Conservation (phyloP, 2,113 vertebrate species). For the Drymodes brunneopygia region DNA sequence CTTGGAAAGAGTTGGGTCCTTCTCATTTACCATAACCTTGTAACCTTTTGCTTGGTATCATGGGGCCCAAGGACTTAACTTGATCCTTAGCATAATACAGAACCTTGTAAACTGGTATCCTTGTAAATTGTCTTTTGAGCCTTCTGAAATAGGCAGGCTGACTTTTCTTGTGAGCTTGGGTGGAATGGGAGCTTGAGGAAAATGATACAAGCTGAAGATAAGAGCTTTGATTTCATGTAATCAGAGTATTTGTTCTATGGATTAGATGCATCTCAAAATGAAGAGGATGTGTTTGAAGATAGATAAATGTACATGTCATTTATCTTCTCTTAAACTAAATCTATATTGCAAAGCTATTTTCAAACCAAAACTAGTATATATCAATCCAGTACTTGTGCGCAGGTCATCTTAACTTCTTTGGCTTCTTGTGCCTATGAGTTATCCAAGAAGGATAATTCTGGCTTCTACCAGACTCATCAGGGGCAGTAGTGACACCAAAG, state of each 20-base stretch:
- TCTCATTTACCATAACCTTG: background rate
- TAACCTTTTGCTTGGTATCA: background rate
- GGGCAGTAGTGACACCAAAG: background rate
- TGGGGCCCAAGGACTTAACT: background rate
- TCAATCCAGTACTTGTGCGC: background rate
- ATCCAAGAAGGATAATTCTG: background rate
- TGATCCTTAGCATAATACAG: background rate
- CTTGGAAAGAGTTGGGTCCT: background rate
- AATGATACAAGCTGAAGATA: conserved; percentile 9
- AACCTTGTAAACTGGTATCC: background rate
- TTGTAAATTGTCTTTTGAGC: background rate
- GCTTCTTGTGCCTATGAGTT: background rate
- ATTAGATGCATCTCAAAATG: background rate
- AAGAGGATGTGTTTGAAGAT: background rate
- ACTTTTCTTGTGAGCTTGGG: background rate
- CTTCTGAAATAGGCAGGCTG: background rate
- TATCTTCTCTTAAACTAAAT: background rate
- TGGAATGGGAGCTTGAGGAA: background rate
- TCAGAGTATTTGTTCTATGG: background rate
- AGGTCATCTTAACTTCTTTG: background rate
- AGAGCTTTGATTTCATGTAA: conserved; percentile 21
- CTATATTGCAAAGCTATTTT: background rate
- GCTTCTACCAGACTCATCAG: background rate
- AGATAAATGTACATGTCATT: background rate
- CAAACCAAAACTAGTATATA: background rate